Evolutionary conservation across 1,140 invertebrate species (phyloP).

Genomic region (Sarcophaga peregrina): DNA sequence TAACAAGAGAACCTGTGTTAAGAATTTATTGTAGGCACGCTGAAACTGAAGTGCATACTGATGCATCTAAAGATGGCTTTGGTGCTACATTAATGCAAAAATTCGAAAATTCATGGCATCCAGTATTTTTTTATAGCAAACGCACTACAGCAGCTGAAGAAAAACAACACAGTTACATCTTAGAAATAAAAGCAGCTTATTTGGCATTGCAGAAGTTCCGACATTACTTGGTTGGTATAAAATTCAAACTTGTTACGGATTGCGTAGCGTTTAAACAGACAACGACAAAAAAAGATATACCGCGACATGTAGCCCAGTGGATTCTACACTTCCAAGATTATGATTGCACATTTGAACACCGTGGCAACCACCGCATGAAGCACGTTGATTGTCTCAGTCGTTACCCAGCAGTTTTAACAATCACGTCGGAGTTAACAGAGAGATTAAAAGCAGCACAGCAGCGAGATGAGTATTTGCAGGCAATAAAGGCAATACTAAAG

Average conservation of each 20-base stretch:
- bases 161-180: constrained; percentile 49
- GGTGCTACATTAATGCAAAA: constrained; percentile 27
- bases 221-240: constrained; percentile 45
- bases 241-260: constrained; percentile 50
- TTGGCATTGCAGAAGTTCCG: constrained; percentile 51
- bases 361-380: constrained; percentile 53
- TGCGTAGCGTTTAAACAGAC: constrained; percentile 58
- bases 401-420: constrained; percentile 49
- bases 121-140: constrained; percentile 55
- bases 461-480: constrained; percentile 24
- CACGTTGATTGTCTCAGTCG: constrained; percentile 58
- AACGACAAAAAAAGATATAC: constrained; percentile 47
- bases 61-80: too few relatives aligned
- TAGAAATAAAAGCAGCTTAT: constrained; percentile 53
- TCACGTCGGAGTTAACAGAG: too few relatives aligned
- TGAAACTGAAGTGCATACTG: too few relatives aligned
- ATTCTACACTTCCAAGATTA: constrained; percentile 55
- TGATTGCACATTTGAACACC: constrained; percentile 64
- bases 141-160: constrained; percentile 48
- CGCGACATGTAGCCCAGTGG: too few relatives aligned
- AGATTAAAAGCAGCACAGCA: constrained; percentile 17
- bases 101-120: constrained; percentile 50
- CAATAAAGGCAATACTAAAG: constrained; percentile 9
- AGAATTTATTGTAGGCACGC: too few relatives aligned
- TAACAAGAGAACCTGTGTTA: too few relatives aligned